Conservation (phyloP, 1,140 invertebrate genomes). For the Bombus consobrinus region DNA sequence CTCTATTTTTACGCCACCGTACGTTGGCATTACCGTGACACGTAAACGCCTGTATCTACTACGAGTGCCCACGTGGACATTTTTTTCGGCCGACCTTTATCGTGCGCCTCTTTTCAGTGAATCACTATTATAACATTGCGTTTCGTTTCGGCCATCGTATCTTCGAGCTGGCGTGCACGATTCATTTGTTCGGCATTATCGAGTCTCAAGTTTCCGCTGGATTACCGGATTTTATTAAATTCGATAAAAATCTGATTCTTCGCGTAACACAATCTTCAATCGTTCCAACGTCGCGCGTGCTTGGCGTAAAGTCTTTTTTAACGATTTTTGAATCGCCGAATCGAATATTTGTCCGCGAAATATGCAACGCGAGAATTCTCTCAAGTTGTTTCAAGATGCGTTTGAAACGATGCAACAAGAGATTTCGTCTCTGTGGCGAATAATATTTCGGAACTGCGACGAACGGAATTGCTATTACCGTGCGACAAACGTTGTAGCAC, state of each 20-base stretch:
- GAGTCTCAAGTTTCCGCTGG: too few relatives aligned
- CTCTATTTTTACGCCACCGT: constrained; percentile 15
- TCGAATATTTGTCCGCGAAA: neutral
- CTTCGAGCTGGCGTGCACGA: too few relatives aligned
- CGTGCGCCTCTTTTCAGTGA: constrained; percentile 13
- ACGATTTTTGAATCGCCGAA: neutral
- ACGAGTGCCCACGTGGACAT: constrained; percentile 32
- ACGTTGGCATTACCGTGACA: neutral
- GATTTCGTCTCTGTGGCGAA: neutral
- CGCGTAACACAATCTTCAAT: neutral
- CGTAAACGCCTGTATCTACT: constrained; percentile 4
- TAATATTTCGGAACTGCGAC: neutral
- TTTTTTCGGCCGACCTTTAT: constrained; percentile 31
- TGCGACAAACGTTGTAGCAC: neutral
- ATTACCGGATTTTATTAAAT: too few relatives aligned
- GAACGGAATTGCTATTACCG: neutral
- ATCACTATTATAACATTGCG: constrained; percentile 11
- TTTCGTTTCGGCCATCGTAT: neutral
- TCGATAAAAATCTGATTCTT: too few relatives aligned
- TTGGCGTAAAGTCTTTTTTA: neutral
- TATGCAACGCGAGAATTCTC: neutral
- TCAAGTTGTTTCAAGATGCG: neutral
- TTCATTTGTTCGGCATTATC: neutral
- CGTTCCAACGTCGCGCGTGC: neutral
- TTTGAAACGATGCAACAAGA: neutral